Evolutionary conservation across 2,888 invertebrate species (phyloP).

Genomic region (Cactoblastis cactorum): DNA sequence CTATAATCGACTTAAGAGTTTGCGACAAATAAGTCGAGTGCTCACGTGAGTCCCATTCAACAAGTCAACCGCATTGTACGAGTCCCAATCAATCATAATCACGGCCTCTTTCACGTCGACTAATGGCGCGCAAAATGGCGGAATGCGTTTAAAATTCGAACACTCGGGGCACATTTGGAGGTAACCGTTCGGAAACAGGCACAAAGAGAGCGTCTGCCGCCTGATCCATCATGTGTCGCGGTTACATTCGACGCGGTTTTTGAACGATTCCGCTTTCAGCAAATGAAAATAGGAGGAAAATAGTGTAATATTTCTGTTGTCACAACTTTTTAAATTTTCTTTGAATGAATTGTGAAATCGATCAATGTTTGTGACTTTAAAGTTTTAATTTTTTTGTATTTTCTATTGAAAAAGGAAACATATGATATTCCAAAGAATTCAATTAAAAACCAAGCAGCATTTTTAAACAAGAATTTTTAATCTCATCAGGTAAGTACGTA

Average conservation of each 20-base stretch:
- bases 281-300: conserved; percentile 6
- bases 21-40: conserved; percentile 52
- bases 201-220: conserved; percentile 53
- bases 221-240: conserved; percentile 71
- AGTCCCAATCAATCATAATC: conserved; percentile 74
- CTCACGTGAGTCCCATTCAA: conserved; percentile 69
- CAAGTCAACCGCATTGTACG: conserved; percentile 67
- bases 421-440: not conserved
- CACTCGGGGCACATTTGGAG: conserved; percentile 62
- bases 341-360: not conserved
- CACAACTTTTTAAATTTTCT: conserved; percentile 3
- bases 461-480: conserved; percentile 59
- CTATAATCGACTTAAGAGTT: conserved; percentile 41
- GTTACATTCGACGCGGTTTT: conserved; percentile 28
- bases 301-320: conserved; percentile 15
- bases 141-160: conserved; percentile 75
- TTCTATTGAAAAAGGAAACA: no score
- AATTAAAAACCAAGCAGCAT: conserved; percentile 11
- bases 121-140: conserved; percentile 76
- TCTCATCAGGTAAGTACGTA: conserved; percentile 43
- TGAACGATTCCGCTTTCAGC: conserved; percentile 16
- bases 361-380: not conserved
- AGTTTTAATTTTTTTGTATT: no score
- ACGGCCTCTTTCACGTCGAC: conserved; percentile 73
- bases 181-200: conserved; percentile 72